Percentiles rank a stretch among this genome's conserved stretches.
These are phyloP conservation scores for Mayetiola destructor DNA, from an alignment of 2,888 invertebrate genomes.

Conservation along the genomic window DNA sequence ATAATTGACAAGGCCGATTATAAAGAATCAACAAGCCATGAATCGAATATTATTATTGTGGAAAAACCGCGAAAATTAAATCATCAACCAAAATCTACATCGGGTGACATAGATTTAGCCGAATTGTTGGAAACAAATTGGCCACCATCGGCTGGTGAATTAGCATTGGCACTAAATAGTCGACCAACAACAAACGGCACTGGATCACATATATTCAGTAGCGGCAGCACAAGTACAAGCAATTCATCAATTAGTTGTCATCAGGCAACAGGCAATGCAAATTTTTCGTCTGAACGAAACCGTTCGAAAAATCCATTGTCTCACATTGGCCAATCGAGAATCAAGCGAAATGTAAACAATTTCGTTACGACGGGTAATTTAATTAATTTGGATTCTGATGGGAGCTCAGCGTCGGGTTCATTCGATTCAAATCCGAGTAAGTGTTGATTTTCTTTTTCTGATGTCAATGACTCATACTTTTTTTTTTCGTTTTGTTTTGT, in stretches of 20 bases:
- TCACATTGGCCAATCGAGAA: slow-evolving; percentile 35
- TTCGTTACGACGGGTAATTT: neutral
- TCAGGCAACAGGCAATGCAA: neutral
- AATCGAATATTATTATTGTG: slow-evolving; percentile 27
- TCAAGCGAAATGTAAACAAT: slow-evolving; percentile 8
- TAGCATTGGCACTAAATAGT: slow-evolving; percentile 25
- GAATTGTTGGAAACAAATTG: slow-evolving; percentile 28
- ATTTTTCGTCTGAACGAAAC: slow-evolving; percentile 33
- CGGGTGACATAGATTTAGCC: slow-evolving; percentile 21
- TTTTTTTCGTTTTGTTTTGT: neutral
- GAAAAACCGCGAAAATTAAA: slow-evolving; percentile 23
- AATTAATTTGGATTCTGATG: slow-evolving; percentile 13
- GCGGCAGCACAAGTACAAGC: slow-evolving; percentile 9
- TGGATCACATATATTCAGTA: slow-evolving; percentile 22
- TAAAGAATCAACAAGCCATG: slow-evolving; percentile 27
- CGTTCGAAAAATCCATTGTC: slow-evolving; percentile 46
- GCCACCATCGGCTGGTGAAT: slow-evolving; percentile 30
- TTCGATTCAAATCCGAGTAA: slow-evolving; percentile 5
- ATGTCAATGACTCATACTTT: too few relatives aligned
- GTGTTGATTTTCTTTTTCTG: neutral
- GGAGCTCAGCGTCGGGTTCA: neutral
- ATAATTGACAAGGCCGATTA: slow-evolving; percentile 29
- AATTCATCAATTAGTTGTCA: slow-evolving; percentile 9
- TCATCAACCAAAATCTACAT: neutral
- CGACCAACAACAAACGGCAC: too few relatives aligned